Evolutionary conservation across 1,140 invertebrate species (phyloP).

Genomic region (Portunus trituberculatus): DNA sequence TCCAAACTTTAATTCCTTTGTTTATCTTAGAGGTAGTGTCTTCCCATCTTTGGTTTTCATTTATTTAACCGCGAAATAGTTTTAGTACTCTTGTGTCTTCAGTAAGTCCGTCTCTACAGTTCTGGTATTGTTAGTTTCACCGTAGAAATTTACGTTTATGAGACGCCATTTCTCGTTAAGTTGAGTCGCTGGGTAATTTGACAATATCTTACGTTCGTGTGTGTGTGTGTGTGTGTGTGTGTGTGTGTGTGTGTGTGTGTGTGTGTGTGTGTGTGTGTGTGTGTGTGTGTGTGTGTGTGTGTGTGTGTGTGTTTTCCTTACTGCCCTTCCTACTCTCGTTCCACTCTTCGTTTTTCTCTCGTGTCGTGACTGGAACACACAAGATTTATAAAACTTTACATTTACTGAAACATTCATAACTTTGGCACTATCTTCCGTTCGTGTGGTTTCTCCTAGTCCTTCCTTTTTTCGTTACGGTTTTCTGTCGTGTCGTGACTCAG

Average conservation of each 20-base stretch:
- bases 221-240: neutral
- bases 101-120: too few species aligned
- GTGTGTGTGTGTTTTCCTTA: neutral
- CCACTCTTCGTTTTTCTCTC: too few species aligned
- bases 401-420: too few species aligned
- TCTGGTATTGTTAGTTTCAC: too few species aligned
- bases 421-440: too few species aligned
- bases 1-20: neutral
- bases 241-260: neutral
- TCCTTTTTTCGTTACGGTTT: neutral
- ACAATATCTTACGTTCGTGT: neutral
- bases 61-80: neutral
- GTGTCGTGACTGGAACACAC: too few species aligned
- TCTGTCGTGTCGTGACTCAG: neutral
- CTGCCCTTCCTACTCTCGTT: too few species aligned
- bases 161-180: too few species aligned
- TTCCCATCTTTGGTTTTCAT: neutral
- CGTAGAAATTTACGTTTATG: too few species aligned
- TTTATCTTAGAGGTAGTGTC: neutral
- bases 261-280: neutral
- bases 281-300: conserved; percentile 24
- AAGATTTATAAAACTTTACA: too few species aligned
- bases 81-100: too few species aligned
- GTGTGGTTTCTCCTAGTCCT: neutral
- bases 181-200: neutral